Evolutionary conservation across 2,888 invertebrate genomes (phyloP), one percentile per base, ranked within the genome.

Genomic region (Diarsia dahlii): DNA sequence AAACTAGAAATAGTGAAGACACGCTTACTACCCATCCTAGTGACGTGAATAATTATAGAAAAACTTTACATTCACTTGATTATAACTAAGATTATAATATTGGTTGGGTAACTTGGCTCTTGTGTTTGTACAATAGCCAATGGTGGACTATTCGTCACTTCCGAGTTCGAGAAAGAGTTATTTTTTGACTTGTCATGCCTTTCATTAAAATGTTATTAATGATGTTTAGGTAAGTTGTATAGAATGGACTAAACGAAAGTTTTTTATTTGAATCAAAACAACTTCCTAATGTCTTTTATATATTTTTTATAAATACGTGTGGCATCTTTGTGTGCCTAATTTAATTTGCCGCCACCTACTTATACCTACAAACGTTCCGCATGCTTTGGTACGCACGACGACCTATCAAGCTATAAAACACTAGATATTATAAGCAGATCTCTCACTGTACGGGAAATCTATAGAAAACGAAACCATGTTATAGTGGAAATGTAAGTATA

Each of bases 21-120:
- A 81, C 58, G 74, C 80, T 90, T 89, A 90, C 89, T 87, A 80
- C 74, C 84, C 87, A 85, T 85, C 90, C 87, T 82, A 74, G 77
- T 85, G 67, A 75, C 76, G 82, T 80, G 81, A 77, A 76, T 86
- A 88, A 84, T 81, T 86, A 76, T 52, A 73, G 56, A 70, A 73
- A 64, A 74, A 68, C 66, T 65, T 28, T 8, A 64, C 78, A 60
- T 75, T 82, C 82, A 80, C 82, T 71, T 73, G 81, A 80, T 84
- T 71, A 77, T 80, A 68, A 68, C 52, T 74, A 13, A 76, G 76
- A 86, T 80, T 76, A 84, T 52, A 67, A 84, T 52, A 67, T 60
- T 68, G 71, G 85, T 79, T 75, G 80, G 54, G 75, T 72, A 85
- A 76, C 69, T 65, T 71, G 64, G 50, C 63, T 68, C 48, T 68